Base-by-base conservation (phyloP, 1,140 invertebrate genomes). In the Drosophila gunungcola region DNA sequence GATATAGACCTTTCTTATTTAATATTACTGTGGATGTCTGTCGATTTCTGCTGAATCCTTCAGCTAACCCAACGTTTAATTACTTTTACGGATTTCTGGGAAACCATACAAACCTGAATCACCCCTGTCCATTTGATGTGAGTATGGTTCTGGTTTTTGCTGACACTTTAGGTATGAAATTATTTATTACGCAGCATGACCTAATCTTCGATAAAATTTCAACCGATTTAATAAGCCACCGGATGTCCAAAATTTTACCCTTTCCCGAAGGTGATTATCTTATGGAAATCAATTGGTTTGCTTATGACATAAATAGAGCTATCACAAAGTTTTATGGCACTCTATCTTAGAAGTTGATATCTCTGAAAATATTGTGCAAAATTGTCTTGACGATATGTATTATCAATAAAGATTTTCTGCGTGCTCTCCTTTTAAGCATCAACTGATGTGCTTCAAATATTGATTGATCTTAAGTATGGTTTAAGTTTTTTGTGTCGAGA, bases 211-310 rank as follows among this genome's bases (percentile, higher is more conserved):
- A 60, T 0, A 60, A 60, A 13, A 1, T 42, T 4, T n/a, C n/a
- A 0, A n/a, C 5, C 3, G 5, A 11, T 13, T 65, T 48, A 45
- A 4, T 55, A 2, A 11, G 49, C 48, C 11, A 67, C 25, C 2
- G 12, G 13, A 0, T 67, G 2, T 49, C 63, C 0, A 25, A 38
- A 9, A 32, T 67, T 11, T n/a, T 67, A 21, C 58, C 42, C 2
- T 38, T 48, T 39, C 58, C 65, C 0, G 27, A 62, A 32, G 65
- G 67, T 9, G 27, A 70, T 34, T 70, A 70, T 36, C 3, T 48
- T 7, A 3, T 63, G 9, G 16, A 48, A 38, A 42, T 13, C 6
- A 46, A 13, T 5, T 55, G 60, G 67, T 29, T 21, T n/a, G 42
- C 42, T 9, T 49, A 55, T n/a, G 36, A 43, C 9, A 49, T 41